Conservation (phyloP, 2,113 vertebrate genomes). For the Corythoichthys intestinalis region DNA sequence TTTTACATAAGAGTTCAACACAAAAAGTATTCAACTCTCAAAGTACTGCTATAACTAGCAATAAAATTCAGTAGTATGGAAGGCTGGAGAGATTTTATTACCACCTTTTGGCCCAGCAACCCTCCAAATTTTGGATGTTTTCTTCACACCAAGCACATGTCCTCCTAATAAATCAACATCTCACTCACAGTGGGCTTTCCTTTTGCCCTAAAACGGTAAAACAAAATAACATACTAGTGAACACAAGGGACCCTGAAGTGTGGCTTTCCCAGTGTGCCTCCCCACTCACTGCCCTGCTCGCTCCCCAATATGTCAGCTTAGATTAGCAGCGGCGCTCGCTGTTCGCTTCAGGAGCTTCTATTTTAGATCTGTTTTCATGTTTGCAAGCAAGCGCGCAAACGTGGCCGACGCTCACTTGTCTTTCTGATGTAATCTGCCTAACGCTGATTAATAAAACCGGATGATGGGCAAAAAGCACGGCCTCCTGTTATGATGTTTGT, state of each 20-base stretch:
- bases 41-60: background rate
- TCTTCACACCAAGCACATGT: slow-evolving; percentile 45
- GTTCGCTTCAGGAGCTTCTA: slow-evolving; percentile 64
- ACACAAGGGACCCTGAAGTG: slow-evolving; percentile 42
- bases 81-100: too few species aligned
- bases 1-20: too few species aligned
- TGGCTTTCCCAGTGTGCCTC: slow-evolving; percentile 54
- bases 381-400: slow-evolving; percentile 28
- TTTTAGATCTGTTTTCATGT: slow-evolving; percentile 49
- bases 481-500: background rate
- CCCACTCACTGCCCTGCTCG: slow-evolving; percentile 39
- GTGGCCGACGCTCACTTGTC: slow-evolving; percentile 18
- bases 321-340: slow-evolving; percentile 42
- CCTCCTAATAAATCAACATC: slow-evolving; percentile 39
- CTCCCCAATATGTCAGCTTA: slow-evolving; percentile 53
- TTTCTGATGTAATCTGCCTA: slow-evolving; percentile 15
- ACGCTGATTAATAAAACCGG: slow-evolving; percentile 10
- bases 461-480: slow-evolving; percentile 1
- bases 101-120: too few species aligned
- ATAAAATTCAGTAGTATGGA: background rate
- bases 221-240: slow-evolving; percentile 10
- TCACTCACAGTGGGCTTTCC: slow-evolving; percentile 25
- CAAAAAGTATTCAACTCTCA: background rate
- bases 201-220: slow-evolving; percentile 32
- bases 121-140: slow-evolving; percentile 28